Evolutionary conservation across 2,113 vertebrate genomes (phyloP), one percentile per base, ranked within the genome.

Genomic region (Melanerpes aurifrons): DNA sequence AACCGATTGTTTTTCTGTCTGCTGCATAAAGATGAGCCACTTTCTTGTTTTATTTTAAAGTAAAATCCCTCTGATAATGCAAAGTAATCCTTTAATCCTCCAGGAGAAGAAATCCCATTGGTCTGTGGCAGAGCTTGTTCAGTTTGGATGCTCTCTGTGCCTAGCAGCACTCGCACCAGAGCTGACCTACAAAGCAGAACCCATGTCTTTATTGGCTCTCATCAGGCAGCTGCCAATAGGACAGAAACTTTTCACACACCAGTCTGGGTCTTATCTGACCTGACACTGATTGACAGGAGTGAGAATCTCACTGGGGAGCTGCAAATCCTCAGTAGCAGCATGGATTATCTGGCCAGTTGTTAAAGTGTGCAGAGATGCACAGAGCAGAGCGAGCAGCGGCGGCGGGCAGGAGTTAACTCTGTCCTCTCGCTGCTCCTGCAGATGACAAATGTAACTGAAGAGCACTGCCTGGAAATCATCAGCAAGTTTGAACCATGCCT

Each of bases 401-500:
- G 75, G n/a, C 56, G 72, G 6, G 67, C 63, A 9, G 29, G 18
- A 24, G 35, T 19, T 72, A 75, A 86, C 43, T 4, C 43, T 66
- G 63, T 12, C 1, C 31, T 80, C 83, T 54, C 68, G 67, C 16
- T 95, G 90, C 76, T 92, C 73, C 83, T 82, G 56, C 91, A 99
- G 99, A 99, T 99, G 99, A 97, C 87, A 3, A 98, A 96, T 16
- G 98, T 99, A 96, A 98, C 98, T 20, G 98, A 98, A 18, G 98
- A 99, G 31, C 98, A 98, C 82, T 99, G 99, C 92, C 95, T 97
- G 87, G 98, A 98, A 84, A 98, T 99, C 62, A 98, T 99, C 69
- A 96, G 97, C 87, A 99, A 99, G 84, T 99, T 99, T 89, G 99
- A 99, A 95, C 99, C 99, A 0, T 99, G 99, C 95, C 96, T 97